Evolutionary conservation across 1,140 invertebrate species (phyloP).

Genomic region (Pantala flavescens): DNA sequence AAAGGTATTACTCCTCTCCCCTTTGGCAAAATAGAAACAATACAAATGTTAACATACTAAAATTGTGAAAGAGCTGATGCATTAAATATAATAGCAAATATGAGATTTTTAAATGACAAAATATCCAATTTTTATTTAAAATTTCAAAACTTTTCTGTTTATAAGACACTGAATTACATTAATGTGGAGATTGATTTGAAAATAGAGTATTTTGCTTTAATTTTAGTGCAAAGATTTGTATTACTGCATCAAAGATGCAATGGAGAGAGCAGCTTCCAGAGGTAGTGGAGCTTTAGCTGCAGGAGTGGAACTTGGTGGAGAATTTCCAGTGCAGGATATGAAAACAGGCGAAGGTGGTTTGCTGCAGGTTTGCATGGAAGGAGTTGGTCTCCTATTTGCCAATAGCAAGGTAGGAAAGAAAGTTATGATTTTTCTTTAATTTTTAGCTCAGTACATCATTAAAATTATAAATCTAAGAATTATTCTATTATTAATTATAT

Average conservation of each 20-base stretch:
- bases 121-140: no score
- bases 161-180: no score
- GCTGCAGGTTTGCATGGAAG: conserved; percentile 98
- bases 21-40: no score
- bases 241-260: conserved; percentile 96
- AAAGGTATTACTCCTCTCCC: no score
- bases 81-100: no score
- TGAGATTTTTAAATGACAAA: no score
- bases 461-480: background rate
- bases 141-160: no score
- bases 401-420: conserved; percentile 93
- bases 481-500: background rate
- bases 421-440: conserved; percentile 21
- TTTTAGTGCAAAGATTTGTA: conserved; percentile 95
- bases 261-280: conserved; percentile 87
- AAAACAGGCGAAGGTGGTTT: conserved; percentile 91
- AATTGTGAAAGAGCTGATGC: no score
- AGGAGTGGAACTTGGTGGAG: conserved; percentile 82
- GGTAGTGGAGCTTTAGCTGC: conserved; percentile 56
- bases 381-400: conserved; percentile 93
- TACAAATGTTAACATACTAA: no score
- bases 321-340: conserved; percentile 97
- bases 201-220: no score
- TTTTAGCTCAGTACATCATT: conserved; percentile 13
- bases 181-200: no score